Evolutionary conservation across 2,113 vertebrate genomes (phyloP).

Genomic region (Pomatorhinus ruficollis): DNA sequence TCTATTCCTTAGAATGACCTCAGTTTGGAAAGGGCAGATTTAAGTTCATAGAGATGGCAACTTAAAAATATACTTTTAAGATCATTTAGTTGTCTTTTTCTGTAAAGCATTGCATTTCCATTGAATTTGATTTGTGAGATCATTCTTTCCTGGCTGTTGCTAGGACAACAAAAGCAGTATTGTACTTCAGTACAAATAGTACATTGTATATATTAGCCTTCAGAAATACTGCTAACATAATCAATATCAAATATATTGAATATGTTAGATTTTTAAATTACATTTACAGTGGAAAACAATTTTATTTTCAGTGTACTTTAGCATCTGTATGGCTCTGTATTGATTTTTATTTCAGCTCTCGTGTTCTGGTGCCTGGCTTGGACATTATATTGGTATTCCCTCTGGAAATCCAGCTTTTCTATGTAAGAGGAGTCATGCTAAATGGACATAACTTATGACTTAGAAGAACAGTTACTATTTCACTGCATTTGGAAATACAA

Average conservation of each 20-base stretch:
- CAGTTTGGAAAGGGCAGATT: neutral
- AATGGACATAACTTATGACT: conserved; percentile 29
- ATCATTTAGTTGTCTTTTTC: conserved; percentile 53
- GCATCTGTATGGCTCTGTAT: conserved; percentile 27
- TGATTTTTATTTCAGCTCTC: conserved; percentile 64
- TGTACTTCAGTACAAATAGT: conserved; percentile 1
- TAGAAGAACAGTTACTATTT: neutral
- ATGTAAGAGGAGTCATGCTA: neutral
- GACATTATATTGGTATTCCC: neutral
- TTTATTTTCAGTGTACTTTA: conserved; percentile 66
- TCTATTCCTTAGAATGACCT: neutral
- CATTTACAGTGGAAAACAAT: conserved; percentile 67
- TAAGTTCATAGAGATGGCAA: neutral
- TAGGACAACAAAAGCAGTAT: conserved; percentile 70
- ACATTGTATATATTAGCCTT: conserved; percentile 66
- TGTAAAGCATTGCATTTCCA: conserved; percentile 50
- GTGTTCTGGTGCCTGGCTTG: neutral
- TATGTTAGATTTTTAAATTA: conserved; percentile 75
- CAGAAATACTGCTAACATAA: conserved; percentile 71
- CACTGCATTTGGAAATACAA: neutral
- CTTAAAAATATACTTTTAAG: neutral
- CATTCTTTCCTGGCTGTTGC: conserved; percentile 71
- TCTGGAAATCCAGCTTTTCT: conserved; percentile 12
- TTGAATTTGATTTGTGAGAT: conserved; percentile 60
- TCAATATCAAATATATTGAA: conserved; percentile 74